A percentile compares a stretch with the other conserved stretches of the same genome.
These are phyloP conservation scores for Sussaba pulchella DNA, from an alignment of 2,888 invertebrate genomes.

Conservation along the genomic window DNA sequence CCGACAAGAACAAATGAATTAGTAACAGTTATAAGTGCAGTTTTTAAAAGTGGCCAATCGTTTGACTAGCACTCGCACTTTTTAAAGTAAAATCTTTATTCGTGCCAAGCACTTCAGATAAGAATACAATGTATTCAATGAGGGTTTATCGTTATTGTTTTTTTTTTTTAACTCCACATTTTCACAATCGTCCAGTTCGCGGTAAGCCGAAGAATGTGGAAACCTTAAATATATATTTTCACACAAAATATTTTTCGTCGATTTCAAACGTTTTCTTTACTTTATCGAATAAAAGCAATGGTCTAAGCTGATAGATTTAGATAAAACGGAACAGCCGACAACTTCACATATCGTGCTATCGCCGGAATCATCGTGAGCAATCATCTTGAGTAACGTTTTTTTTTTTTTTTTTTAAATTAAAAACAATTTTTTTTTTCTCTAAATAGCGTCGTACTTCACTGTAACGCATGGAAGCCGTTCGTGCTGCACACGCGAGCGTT, in stretches of 20 bases:
- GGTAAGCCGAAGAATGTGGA: no score
- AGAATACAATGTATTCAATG: slow-evolving; percentile 27
- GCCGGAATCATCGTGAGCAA: no score
- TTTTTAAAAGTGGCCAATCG: no score
- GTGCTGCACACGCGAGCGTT: slow-evolving; percentile 9
- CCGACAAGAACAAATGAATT: no score
- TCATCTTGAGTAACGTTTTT: no score
- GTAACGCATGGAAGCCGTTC: not conserved
- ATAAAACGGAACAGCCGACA: not conserved
- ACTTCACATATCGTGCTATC: not conserved
- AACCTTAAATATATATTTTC: not conserved
- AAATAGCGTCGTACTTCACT: not conserved
- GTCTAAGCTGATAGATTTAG: no score
- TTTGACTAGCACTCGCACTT: no score
- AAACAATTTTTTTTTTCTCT: not conserved
- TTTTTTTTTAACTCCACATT: no score
- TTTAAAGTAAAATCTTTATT: no score
- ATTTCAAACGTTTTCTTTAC: not conserved
- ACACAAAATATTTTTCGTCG: not conserved
- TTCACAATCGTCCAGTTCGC: no score
- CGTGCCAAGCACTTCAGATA: not conserved
- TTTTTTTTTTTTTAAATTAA: not conserved
- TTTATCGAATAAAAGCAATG: not conserved
- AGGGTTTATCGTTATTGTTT: not conserved
- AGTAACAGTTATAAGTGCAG: no score